A percentile compares a stretch with the other conserved stretches of the same genome.
These are phyloP conservation scores for Manis javanica DNA, from an alignment of 2,797 vertebrate species.

Conservation along the genomic window DNA sequence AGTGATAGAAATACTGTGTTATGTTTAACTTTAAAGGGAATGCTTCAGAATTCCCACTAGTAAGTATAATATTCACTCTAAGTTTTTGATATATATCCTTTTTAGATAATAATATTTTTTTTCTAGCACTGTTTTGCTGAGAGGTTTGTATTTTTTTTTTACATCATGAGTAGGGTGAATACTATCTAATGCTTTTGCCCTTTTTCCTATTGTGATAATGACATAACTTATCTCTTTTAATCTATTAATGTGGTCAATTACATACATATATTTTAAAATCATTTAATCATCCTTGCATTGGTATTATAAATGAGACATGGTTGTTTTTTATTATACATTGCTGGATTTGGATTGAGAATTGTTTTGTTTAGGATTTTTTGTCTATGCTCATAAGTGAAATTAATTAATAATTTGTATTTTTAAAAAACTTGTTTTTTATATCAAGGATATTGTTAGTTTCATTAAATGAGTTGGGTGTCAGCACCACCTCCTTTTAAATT, in stretches of 20 bases:
- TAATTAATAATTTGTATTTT: constrained; percentile 8
- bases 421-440: constrained; percentile 30
- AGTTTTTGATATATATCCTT: background rate
- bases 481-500: background rate
- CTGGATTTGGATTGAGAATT: background rate
- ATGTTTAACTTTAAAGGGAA: constrained; percentile 2
- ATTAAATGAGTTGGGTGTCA: background rate
- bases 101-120: background rate
- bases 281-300: constrained; percentile 37
- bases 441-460: background rate
- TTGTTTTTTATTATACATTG: background rate
- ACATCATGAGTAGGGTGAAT: background rate
- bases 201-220: background rate
- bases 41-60: background rate
- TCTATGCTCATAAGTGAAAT: background rate
- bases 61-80: background rate
- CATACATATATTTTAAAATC: background rate
- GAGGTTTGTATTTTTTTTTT: background rate
- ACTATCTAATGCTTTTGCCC: background rate
- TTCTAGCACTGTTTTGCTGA: background rate
- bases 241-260: background rate
- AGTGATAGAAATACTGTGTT: background rate
- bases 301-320: constrained; percentile 7
- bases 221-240: background rate
- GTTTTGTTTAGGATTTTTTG: constrained; percentile 42